Evolutionary conservation across 2,113 vertebrate genomes (phyloP).

Genomic region (Pygoscelis adeliae): DNA sequence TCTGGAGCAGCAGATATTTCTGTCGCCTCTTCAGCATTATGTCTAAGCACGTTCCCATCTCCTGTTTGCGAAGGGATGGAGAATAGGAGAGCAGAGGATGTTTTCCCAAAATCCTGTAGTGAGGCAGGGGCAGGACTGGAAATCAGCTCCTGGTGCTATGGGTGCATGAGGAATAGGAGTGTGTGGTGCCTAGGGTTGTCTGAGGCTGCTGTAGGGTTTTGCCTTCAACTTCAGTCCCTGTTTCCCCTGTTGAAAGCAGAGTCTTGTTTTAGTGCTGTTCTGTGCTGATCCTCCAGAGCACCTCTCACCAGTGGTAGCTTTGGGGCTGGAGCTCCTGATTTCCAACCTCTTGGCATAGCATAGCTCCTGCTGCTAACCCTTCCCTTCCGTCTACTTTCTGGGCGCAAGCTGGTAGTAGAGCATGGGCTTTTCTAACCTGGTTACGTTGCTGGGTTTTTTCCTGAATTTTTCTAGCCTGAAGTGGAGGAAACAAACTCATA

Average conservation of each 20-base stretch:
- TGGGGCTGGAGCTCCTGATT: not conserved
- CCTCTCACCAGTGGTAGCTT: not conserved
- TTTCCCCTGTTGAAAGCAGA: not conserved
- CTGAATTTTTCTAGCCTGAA: not conserved
- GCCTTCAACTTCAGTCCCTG: not conserved
- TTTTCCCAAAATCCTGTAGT: not conserved
- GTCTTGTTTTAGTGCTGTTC: not conserved
- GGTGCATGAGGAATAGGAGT: not conserved
- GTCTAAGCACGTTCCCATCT: not conserved
- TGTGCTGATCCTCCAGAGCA: not conserved
- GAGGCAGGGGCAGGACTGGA: not conserved
- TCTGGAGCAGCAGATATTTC: not conserved
- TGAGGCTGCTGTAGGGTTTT: not conserved
- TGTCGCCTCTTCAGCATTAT: not conserved
- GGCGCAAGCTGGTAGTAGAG: not conserved
- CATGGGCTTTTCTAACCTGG: not conserved
- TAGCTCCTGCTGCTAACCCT: not conserved
- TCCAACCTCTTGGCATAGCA: not conserved
- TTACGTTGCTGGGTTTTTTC: not conserved
- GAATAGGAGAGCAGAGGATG: not conserved
- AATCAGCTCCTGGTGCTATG: not conserved
- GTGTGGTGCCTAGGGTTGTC: not conserved
- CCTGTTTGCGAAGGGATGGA: not conserved
- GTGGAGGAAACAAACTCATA: not conserved
- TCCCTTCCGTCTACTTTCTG: not conserved